phyloP scores from a whole-genome alignment of 2,113 vertebrate species.

The Hylia prasina region DNA sequence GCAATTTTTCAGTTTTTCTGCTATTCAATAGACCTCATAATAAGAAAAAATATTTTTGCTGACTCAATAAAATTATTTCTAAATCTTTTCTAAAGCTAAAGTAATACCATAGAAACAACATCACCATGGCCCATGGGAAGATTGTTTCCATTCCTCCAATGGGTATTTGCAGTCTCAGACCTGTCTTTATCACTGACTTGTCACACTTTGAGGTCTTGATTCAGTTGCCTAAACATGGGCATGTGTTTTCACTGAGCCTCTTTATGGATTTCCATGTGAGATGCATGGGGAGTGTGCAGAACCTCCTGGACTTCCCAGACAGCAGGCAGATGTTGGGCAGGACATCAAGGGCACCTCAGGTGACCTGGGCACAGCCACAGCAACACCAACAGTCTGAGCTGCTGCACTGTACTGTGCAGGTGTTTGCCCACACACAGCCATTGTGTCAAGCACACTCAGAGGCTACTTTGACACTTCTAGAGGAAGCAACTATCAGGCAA shows the following conservation, averaged over 20 bases:
- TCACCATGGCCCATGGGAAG: neutral
- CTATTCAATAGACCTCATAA: neutral
- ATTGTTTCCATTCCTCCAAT: neutral
- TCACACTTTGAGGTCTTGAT: neutral
- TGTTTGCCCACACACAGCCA: neutral
- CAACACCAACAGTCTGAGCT: neutral
- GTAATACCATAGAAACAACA: neutral
- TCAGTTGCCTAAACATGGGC: neutral
- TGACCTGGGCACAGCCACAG: neutral
- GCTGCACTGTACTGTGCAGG: neutral
- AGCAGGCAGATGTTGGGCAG: neutral
- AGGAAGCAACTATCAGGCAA: neutral
- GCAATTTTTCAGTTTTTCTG: neutral
- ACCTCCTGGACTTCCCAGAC: neutral
- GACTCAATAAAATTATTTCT: neutral
- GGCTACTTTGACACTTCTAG: neutral
- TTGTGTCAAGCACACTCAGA: neutral
- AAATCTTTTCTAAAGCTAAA: neutral
- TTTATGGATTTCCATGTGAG: neutral
- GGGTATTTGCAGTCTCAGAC: neutral
- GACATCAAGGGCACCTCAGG: neutral
- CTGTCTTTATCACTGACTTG: neutral
- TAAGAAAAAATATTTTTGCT: neutral
- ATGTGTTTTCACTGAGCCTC: neutral
- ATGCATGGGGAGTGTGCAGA: rapidly evolving